A percentile compares a stretch with the other conserved stretches of the same genome.
Conservation (phyloP, 2,113 vertebrate species). For the Laticauda laticaudata region DNA sequence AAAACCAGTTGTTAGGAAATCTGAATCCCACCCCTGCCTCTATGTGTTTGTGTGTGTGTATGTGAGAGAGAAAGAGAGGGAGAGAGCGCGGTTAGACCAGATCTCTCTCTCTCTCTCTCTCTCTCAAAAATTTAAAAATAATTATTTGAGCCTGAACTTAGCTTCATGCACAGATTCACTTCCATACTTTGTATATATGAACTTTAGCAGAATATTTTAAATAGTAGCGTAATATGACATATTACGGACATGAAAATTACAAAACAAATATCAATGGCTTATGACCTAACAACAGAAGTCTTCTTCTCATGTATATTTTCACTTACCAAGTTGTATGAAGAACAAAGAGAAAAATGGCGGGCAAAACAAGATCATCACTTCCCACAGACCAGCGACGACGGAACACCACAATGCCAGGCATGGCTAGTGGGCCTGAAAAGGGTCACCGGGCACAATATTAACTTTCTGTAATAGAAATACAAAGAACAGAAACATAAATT, state of each 20-base stretch:
- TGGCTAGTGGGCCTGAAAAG: conserved; percentile 69
- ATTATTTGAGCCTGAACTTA: neutral
- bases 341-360: conserved; percentile 95
- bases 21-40: no score
- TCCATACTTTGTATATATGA: neutral
- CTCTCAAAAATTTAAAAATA: neutral
- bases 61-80: no score
- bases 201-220: neutral
- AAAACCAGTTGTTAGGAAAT: no score
- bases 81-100: no score
- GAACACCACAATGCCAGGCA: conserved; percentile 99
- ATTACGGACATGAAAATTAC: conserved; percentile 3
- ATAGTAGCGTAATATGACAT: conserved; percentile 5
- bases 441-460: conserved; percentile 67
- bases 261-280: neutral
- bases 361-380: conserved; percentile 99
- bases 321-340: conserved; percentile 95
- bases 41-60: no score
- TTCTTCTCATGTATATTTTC: conserved; percentile 2
- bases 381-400: conserved; percentile 99
- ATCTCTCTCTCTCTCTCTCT: no score
- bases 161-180: neutral
- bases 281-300: neutral
- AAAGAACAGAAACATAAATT: neutral
- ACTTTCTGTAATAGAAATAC: conserved; percentile 61